phyloP scores from a whole-genome alignment of 2,888 invertebrate genomes.

The Aethes cnicana region DNA sequence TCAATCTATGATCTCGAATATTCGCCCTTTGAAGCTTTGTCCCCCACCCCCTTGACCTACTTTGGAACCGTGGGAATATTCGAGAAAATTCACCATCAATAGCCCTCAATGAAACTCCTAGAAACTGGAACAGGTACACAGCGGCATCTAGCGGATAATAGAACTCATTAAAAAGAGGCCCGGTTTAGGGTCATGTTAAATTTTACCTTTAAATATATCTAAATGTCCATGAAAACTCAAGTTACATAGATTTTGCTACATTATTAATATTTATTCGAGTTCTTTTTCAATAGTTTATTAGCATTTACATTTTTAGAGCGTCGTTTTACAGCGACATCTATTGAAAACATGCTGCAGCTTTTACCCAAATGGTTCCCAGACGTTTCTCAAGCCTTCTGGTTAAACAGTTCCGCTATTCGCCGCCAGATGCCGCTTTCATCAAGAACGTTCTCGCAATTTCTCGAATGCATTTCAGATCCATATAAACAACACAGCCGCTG shows the following conservation, averaged over 20 bases:
- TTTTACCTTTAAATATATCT: too few relatives aligned
- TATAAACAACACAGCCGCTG: slow-evolving; percentile 52
- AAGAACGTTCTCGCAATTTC: slow-evolving; percentile 39
- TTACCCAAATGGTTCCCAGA: background rate
- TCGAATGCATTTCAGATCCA: slow-evolving; percentile 29
- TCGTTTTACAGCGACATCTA: slow-evolving; percentile 21
- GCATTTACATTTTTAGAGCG: too few relatives aligned
- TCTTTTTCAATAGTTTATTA: too few relatives aligned
- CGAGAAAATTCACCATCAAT: slow-evolving; percentile 9
- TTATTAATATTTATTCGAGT: too few relatives aligned
- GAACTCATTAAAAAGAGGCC: background rate
- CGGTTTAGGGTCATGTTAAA: too few relatives aligned
- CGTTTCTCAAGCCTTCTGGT: background rate
- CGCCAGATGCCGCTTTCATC: slow-evolving; percentile 40
- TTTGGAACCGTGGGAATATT: slow-evolving; percentile 17
- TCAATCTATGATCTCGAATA: too few relatives aligned
- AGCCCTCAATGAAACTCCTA: background rate
- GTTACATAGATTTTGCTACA: too few relatives aligned
- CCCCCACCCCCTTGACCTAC: slow-evolving; percentile 8
- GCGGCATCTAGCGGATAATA: slow-evolving; percentile 28
- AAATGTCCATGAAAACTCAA: too few relatives aligned
- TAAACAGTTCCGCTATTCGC: slow-evolving; percentile 33
- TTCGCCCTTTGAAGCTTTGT: too few relatives aligned
- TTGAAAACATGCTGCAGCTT: background rate
- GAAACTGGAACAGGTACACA: background rate